These are phyloP conservation scores for Campodea augens DNA, from an alignment of 1,140 invertebrate genomes.

Conservation along the genomic window DNA sequence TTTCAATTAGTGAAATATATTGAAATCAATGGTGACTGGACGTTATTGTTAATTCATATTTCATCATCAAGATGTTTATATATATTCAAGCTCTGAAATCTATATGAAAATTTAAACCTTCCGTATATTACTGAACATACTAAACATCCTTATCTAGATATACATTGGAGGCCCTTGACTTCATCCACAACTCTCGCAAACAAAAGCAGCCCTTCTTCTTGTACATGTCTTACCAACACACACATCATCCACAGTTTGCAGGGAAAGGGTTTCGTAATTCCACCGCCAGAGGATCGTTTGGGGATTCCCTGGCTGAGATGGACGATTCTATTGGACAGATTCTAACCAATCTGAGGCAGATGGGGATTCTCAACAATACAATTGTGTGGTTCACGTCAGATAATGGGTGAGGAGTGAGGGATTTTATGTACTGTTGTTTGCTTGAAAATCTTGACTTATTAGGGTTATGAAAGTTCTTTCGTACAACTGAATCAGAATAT, in stretches of 20 bases:
- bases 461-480: not conserved
- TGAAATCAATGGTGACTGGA: too few species aligned
- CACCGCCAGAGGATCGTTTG: slow-evolving; percentile 2
- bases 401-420: slow-evolving; percentile 5
- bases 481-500: not conserved
- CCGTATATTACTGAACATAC: too few species aligned
- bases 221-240: slow-evolving; percentile 4
- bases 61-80: too few species aligned
- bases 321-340: slow-evolving; percentile 3
- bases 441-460: not conserved
- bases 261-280: slow-evolving; percentile 1
- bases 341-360: not conserved
- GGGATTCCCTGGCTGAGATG: slow-evolving; percentile 6
- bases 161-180: not conserved
- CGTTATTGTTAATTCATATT: too few species aligned
- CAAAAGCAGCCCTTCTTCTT: slow-evolving; percentile 4
- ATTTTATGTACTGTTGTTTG: not conserved
- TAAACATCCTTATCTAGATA: not conserved
- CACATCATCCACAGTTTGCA: slow-evolving; percentile 10
- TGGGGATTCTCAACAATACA: not conserved
- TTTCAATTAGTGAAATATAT: too few species aligned
- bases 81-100: too few species aligned
- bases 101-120: too few species aligned
- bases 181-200: not conserved
- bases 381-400: slow-evolving; percentile 5